Evolutionary conservation across 2,797 vertebrate genomes (phyloP).

Genomic region (Onychomys torridus): DNA sequence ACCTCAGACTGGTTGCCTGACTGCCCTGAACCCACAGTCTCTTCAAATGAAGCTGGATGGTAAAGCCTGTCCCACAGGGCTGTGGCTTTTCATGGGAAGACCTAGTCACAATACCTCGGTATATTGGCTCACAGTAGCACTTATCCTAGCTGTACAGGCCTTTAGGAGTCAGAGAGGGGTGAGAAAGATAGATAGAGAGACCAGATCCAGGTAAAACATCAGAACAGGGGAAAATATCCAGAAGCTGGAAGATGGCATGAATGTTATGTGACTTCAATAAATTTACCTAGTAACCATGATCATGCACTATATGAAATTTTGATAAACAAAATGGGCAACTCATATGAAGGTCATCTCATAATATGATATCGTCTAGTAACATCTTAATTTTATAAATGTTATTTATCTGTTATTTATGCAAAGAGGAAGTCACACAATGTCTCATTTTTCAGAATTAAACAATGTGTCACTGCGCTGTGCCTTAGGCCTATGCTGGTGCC

Average conservation of each 20-base stretch:
- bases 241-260: neutral
- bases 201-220: neutral
- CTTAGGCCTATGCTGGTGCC: neutral
- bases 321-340: neutral
- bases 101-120: no score
- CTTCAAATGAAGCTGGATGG: neutral
- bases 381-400: neutral
- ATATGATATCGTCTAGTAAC: neutral
- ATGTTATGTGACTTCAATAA: slow-evolving; percentile 12
- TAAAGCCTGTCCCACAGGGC: neutral
- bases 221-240: neutral
- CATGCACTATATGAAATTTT: neutral
- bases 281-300: neutral
- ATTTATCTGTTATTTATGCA: neutral
- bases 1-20: neutral
- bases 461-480: no score
- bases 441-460: neutral
- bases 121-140: neutral
- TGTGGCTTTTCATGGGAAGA: neutral
- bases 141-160: neutral
- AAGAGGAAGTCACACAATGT: neutral
- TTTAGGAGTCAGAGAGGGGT: neutral
- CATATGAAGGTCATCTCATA: neutral
- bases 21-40: neutral
- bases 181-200: neutral